Evolutionary conservation across 2,113 vertebrate species (phyloP), one percentile per base, ranked within the genome.

Genomic region (Hemiprocne comata): DNA sequence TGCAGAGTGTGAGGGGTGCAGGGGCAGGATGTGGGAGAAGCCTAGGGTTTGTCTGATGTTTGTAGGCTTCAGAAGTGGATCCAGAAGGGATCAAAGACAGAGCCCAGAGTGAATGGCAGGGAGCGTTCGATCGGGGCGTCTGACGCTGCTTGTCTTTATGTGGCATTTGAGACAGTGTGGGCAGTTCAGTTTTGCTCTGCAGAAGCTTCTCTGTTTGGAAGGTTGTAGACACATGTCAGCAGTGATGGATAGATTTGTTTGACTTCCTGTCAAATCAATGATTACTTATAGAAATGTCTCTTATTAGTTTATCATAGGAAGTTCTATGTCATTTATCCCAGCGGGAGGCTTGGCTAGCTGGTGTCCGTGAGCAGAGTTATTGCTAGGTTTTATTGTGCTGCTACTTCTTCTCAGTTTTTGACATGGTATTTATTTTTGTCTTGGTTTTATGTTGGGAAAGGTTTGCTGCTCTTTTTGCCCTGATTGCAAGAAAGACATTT

Each of bases 261-360:
- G 96, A 96, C 94, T 95, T 97, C 95, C 93, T 97, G 97, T 97
- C 97, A 97, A 95, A 95, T 84, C 96, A 95, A 95, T 97, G 97
- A 97, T 97, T 95, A 89, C 97, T 96, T 92, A 95, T 85, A 96
- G 93, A 95, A 96, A 95, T 97, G 95, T 95, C 90, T 96, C 97
- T 97, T 97, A 97, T 97, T 96, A 97, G 96, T 97, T 97, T 96
- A 97, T 97, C 95, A 96, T 87, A 95, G 95, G 87, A 96, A 96
- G 96, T 95, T 94, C 90, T 93, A 33, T 96, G 95, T 94, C 95
- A 94, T 91, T 96, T 94, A 94, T 92, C 96, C 95, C 96, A 84
- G 87, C 0, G 60, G 60, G 94, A 95, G 90, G 81, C 94, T 91
- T 60, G 89, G 88, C 92, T 93, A 50, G 90, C 90, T 75, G 72